phyloP scores from a whole-genome alignment of 2,797 vertebrate species.

The Clamator glandarius region DNA sequence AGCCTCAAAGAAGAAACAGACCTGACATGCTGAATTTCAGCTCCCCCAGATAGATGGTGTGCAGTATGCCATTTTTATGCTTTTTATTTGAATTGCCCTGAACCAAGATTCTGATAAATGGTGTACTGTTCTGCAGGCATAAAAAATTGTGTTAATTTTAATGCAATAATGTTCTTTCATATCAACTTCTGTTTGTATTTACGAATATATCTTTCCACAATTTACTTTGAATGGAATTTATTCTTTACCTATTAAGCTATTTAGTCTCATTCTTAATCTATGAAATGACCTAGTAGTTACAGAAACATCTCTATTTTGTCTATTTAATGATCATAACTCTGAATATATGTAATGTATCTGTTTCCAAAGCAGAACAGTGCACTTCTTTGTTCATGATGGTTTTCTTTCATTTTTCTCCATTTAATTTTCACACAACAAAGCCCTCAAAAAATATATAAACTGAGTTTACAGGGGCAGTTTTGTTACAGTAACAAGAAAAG shows the following conservation, averaged over 20 bases:
- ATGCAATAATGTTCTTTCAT: background rate
- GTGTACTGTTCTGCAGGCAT: background rate
- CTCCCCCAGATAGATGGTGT: fast-evolving
- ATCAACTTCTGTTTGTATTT: background rate
- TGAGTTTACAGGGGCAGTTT: background rate
- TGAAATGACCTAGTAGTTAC: background rate
- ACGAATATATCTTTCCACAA: background rate
- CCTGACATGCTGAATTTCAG: background rate
- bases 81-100: background rate
- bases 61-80: background rate
- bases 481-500: background rate
- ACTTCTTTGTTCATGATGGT: background rate
- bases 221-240: background rate
- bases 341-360: background rate
- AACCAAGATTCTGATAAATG: background rate
- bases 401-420: background rate
- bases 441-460: background rate
- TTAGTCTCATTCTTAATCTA: background rate
- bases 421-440: background rate
- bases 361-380: background rate
- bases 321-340: background rate
- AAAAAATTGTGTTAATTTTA: background rate
- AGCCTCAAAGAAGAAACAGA: background rate
- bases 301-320: background rate
- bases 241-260: background rate